Conservation (phyloP, 2,797 vertebrate species). For the Anas acuta region DNA sequence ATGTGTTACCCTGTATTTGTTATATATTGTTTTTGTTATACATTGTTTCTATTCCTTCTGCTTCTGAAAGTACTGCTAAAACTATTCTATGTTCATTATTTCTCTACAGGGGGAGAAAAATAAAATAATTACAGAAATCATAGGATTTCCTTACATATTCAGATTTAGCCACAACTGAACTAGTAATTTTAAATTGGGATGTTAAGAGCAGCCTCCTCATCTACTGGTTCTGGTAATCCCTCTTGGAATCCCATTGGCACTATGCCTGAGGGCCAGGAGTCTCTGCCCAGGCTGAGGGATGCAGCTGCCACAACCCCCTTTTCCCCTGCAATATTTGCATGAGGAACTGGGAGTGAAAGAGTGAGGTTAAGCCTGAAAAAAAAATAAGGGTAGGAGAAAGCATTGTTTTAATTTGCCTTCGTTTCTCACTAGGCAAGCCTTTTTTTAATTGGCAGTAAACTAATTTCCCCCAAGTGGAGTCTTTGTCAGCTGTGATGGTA, state of each 20-base stretch:
- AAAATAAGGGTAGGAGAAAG: background rate
- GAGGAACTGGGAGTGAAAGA: background rate
- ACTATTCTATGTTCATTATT: background rate
- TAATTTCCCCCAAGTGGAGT: background rate
- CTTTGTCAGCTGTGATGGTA: background rate
- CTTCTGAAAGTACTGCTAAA: background rate
- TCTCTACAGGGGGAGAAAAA: background rate
- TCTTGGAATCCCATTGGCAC: background rate
- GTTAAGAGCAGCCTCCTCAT: background rate
- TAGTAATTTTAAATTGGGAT: background rate
- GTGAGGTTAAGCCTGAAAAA: background rate
- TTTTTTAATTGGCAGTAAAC: background rate
- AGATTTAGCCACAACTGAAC: background rate
- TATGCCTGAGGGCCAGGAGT: fast-evolving
- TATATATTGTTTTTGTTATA: background rate
- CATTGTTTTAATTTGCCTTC: background rate
- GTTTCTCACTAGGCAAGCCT: background rate
- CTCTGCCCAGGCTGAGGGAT: background rate
- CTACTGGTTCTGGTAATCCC: background rate
- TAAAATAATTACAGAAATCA: background rate
- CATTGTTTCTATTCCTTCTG: background rate
- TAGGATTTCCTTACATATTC: background rate
- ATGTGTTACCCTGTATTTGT: background rate
- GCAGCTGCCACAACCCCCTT: fast-evolving
- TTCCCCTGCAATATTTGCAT: fast-evolving